A percentile compares a stretch with the other conserved stretches of the same genome.
These are phyloP conservation scores for Danio jaintianensis DNA, from an alignment of 2,797 vertebrate species.

Conservation along the genomic window DNA sequence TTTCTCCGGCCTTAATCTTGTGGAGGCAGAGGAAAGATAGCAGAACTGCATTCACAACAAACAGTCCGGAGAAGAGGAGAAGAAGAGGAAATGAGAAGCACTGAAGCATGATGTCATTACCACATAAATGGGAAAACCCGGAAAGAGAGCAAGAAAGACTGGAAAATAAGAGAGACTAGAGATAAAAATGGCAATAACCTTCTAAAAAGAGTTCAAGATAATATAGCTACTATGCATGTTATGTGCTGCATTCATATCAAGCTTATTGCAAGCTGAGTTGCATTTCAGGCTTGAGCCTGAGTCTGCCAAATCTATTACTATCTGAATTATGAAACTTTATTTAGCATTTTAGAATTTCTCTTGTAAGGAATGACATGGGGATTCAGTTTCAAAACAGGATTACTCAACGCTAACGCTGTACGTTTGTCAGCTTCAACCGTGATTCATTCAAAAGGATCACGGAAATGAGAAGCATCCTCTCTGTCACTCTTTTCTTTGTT, in stretches of 20 bases:
- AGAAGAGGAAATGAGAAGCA: constrained; percentile 61
- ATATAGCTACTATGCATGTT: background rate
- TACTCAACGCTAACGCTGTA: background rate
- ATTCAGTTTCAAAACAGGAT: constrained; percentile 29
- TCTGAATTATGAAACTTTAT: constrained; percentile 11
- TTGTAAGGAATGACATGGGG: constrained; percentile 12
- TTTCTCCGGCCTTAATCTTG: constrained; percentile 65
- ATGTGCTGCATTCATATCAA: background rate
- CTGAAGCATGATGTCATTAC: constrained; percentile 70
- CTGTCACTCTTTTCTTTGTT: constrained; percentile 27
- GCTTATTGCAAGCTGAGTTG: background rate
- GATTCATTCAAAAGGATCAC: constrained; percentile 25
- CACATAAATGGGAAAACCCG: constrained; percentile 68
- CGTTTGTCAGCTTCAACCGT: constrained; percentile 23
- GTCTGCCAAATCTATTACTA: background rate
- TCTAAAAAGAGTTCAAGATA: constrained; percentile 8
- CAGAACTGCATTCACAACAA: constrained; percentile 65
- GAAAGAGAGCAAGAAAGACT: constrained; percentile 10
- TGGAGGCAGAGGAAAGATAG: constrained; percentile 62
- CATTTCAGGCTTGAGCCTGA: background rate
- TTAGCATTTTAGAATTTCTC: constrained; percentile 4
- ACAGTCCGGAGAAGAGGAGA: constrained; percentile 60
- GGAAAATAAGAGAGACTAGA: constrained; percentile 11
- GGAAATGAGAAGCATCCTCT: constrained; percentile 32
- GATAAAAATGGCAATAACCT: constrained; percentile 24